These are phyloP conservation scores for Lysandra coridon DNA, from an alignment of 2,888 invertebrate species.

Conservation along the genomic window DNA sequence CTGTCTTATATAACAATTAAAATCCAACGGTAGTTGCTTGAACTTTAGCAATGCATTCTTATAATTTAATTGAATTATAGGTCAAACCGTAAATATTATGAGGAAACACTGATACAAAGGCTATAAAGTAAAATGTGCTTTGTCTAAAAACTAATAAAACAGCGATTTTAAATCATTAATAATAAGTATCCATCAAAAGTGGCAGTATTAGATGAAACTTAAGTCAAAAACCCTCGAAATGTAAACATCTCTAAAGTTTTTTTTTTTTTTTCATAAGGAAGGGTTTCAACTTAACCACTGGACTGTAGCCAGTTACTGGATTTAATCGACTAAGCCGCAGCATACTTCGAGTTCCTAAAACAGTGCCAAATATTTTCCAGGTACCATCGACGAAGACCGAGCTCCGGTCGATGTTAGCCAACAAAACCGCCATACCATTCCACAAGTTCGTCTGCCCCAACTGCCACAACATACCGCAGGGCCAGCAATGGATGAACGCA, in stretches of 20 bases:
- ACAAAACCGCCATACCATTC: constrained; percentile 92
- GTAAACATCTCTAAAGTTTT: no score
- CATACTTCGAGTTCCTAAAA: constrained; percentile 14
- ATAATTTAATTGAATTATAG: constrained; percentile 9
- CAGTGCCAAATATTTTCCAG: constrained; percentile 51
- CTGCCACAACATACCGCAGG: constrained; percentile 93
- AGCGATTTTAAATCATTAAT: no score
- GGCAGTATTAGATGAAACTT: no score
- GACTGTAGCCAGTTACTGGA: not conserved
- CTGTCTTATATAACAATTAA: constrained; percentile 16
- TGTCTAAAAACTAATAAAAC: no score
- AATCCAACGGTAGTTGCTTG: constrained; percentile 5
- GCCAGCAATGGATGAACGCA: constrained; percentile 90
- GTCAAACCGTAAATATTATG: not conserved
- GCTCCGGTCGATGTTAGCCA: constrained; percentile 85
- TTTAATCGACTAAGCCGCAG: not conserved
- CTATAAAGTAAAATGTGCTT: no score
- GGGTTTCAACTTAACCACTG: no score
- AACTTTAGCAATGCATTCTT: constrained; percentile 21
- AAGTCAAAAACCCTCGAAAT: no score
- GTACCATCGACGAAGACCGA: constrained; percentile 88
- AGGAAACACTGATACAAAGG: not conserved
- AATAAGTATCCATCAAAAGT: no score
- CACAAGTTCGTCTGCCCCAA: constrained; percentile 94
- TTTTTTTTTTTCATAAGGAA: no score